Evolutionary conservation across 30 jellyfish, hydroid and myxozoan species (phyloP).

Genomic region (Sanderia malayensis): DNA sequence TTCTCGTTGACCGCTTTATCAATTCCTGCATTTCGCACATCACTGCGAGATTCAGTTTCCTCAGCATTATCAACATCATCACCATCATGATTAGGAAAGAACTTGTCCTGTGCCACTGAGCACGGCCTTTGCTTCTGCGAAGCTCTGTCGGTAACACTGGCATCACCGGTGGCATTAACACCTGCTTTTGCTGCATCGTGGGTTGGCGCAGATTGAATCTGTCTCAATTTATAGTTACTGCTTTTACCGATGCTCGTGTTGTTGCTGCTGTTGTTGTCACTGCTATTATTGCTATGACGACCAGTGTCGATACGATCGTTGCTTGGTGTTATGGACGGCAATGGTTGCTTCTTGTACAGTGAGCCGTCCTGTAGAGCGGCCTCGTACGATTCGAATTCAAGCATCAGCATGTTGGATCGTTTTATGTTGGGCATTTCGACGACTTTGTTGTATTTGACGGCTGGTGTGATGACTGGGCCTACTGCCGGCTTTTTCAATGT

Average conservation of each 20-base stretch:
- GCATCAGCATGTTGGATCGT: conserved; percentile 57
- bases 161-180: background rate
- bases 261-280: too few relatives aligned
- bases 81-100: background rate
- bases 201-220: conserved; percentile 39
- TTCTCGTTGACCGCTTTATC: background rate
- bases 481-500: conserved; percentile 40
- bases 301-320: background rate
- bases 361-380: conserved; percentile 51
- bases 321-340: conserved; percentile 18
- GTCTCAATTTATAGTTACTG: too few relatives aligned
- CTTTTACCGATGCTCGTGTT: too few relatives aligned
- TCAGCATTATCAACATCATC: background rate
- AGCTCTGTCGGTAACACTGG: background rate
- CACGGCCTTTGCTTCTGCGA: background rate
- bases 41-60: background rate
- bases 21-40: background rate
- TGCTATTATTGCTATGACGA: too few relatives aligned
- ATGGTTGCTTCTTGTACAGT: conserved; percentile 19
- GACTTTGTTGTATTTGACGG: conserved; percentile 45
- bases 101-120: conserved; percentile 37
- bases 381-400: conserved; percentile 52
- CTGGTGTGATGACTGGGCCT: conserved; percentile 46
- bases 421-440: conserved; percentile 53
- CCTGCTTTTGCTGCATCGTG: too few relatives aligned